Base-by-base conservation (phyloP, 2,888 invertebrate species). In the Cheilosia pagana region DNA sequence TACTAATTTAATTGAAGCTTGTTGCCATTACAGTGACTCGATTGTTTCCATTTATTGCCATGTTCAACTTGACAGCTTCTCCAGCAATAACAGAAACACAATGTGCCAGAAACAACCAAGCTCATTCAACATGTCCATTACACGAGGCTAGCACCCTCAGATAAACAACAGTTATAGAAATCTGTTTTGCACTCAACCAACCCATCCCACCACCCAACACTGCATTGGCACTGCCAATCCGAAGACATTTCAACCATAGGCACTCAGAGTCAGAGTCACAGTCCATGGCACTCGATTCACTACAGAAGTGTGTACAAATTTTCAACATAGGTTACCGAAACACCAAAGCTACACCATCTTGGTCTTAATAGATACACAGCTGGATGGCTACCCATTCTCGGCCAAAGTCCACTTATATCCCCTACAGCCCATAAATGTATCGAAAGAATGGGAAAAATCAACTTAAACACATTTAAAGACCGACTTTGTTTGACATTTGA, bases 101-200 rank as follows among this genome's bases (percentile, higher is more conserved):
- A 67, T 52, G 50, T 59, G 52, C 63, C 63, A 65, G 78, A 71
- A 63, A 60, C 65, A 65, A 76, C 59, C 62, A 81, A 85, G 81
- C 75, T 85, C 79, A 57, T 85, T 81, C 71, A 76, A 85, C 81
- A 81, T 85, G 85, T 79, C 85, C 53, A 75, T 81, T 85, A 81
- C 79, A 85, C 21, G 60, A 83, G 62, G 43, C 62, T 35, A 78
- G 81, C 79, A 85, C 70, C 70, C 68, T 79, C 71, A 81, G 76
- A 76, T 81, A 76, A 76, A 85, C 71, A 81, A 79, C 75, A 75
- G 28, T 75, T 78, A 70, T 75, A 85, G 70, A 68, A 79, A 75
- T 79, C 79, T 63, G 74, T 78, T 74, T 25, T 57, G 52, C 59
- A 70, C 68, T 67, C 71, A 65, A 45, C 35, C 55, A 70, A 70